Conservation (phyloP, 2,888 invertebrate genomes). For the Neoscelio sp. region DNA sequence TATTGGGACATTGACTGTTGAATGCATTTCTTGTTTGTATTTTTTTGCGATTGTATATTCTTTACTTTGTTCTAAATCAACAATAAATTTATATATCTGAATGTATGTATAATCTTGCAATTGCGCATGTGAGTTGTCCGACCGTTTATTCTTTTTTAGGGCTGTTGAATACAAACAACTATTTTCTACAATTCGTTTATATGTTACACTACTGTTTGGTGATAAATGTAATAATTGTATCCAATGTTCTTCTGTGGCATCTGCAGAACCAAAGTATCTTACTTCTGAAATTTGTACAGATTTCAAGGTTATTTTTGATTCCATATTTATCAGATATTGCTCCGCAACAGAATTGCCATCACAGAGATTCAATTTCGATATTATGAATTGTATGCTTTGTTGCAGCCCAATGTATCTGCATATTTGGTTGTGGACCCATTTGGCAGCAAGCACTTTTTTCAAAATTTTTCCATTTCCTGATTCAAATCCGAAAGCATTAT, state of each 20-base stretch:
- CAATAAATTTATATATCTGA: not conserved
- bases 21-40: too few relatives aligned
- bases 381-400: not conserved
- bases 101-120: not conserved
- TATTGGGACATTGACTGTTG: too few relatives aligned
- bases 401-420: slow-evolving; percentile 2
- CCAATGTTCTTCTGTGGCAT: not conserved
- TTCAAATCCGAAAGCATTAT: slow-evolving; percentile 26
- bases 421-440: not conserved
- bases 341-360: not conserved
- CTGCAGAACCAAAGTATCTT: not conserved
- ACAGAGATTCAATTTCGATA: not conserved
- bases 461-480: slow-evolving; percentile 8
- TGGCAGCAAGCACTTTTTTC: slow-evolving; percentile 4
- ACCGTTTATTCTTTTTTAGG: too few relatives aligned
- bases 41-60: too few relatives aligned
- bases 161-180: too few relatives aligned
- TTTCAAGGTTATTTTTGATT: not conserved
- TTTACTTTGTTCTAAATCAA: too few relatives aligned
- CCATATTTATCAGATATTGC: not conserved
- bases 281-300: not conserved
- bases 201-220: not conserved
- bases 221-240: not conserved
- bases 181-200: not conserved
- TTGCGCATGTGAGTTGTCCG: too few relatives aligned